Conservation (phyloP, 2,797 vertebrate species). For the Poecilia wingei region DNA sequence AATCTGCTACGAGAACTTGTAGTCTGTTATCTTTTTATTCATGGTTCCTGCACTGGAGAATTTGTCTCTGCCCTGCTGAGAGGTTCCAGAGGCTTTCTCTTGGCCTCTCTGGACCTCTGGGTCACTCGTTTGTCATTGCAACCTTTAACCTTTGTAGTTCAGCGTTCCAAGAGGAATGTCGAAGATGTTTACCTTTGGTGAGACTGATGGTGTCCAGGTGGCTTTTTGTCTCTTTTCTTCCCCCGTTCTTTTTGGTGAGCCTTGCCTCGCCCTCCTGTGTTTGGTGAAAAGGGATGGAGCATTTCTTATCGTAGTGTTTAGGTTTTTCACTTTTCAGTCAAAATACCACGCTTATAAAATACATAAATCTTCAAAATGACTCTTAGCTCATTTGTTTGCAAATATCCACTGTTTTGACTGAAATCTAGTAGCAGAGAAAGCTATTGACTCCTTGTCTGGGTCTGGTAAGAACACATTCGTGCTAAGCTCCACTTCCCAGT, state of each 20-base stretch:
- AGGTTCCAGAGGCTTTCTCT: conserved; percentile 93
- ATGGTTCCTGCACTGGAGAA: conserved; percentile 45
- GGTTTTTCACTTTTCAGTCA: neutral
- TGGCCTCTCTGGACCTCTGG: conserved; percentile 88
- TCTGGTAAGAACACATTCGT: conserved; percentile 48
- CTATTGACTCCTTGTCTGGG: conserved; percentile 61
- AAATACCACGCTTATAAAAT: neutral
- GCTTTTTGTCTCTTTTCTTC: conserved; percentile 59
- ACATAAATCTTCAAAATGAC: conserved; percentile 11
- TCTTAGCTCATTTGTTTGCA: conserved; percentile 21
- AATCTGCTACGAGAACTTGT: conserved; percentile 16
- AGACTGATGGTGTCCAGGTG: conserved; percentile 99
- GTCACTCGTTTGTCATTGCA: conserved; percentile 93
- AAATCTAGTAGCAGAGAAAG: conserved; percentile 48
- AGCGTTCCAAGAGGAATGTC: conserved; percentile 93
- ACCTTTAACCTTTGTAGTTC: conserved; percentile 95
- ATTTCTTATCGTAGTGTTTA: neutral
- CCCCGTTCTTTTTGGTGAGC: conserved; percentile 37
- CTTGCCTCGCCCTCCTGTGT: neutral
- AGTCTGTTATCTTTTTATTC: conserved; percentile 28
- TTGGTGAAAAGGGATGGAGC: neutral
- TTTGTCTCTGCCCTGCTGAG: conserved; percentile 84
- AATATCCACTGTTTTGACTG: conserved; percentile 45
- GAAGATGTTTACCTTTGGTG: conserved; percentile 94
- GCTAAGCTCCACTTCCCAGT: conserved; percentile 62